Conservation (phyloP, 2,888 invertebrate species). For the Ochlodes sylvanus region DNA sequence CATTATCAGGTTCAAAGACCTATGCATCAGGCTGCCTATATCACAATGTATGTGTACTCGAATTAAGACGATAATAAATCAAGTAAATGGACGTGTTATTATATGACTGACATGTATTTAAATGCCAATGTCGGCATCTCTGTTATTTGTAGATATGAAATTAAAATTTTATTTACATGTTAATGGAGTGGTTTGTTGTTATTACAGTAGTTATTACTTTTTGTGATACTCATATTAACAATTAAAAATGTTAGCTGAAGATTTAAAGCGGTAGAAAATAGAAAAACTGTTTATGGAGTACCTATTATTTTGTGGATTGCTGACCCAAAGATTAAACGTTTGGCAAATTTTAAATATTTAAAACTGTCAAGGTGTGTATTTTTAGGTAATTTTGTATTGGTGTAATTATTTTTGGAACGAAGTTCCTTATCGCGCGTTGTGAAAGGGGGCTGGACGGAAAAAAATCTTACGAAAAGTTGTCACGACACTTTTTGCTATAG, state of each 20-base stretch:
- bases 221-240: not conserved
- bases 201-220: not conserved
- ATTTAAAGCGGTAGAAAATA: not conserved
- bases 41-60: not conserved
- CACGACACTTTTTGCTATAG: too few species aligned
- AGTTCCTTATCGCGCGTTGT: too few species aligned
- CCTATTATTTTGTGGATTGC: too few species aligned
- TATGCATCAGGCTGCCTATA: slow-evolving; percentile 11
- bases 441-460: too few species aligned
- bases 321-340: too few species aligned
- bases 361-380: too few species aligned
- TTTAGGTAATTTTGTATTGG: too few species aligned
- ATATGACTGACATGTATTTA: slow-evolving; percentile 19
- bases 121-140: slow-evolving; percentile 28
- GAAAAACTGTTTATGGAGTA: too few species aligned
- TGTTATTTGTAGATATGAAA: slow-evolving; percentile 20
- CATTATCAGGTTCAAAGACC: slow-evolving; percentile 26
- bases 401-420: too few species aligned
- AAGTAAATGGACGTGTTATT: slow-evolving; percentile 16
- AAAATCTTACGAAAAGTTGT: too few species aligned
- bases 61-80: slow-evolving; percentile 22
- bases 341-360: too few species aligned
- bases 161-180: slow-evolving; percentile 26
- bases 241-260: not conserved
- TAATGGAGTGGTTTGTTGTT: slow-evolving; percentile 1